Evolutionary conservation across 2,888 invertebrate genomes (phyloP), one percentile per base, ranked within the genome.

Genomic region (Agrypnus murinus): DNA sequence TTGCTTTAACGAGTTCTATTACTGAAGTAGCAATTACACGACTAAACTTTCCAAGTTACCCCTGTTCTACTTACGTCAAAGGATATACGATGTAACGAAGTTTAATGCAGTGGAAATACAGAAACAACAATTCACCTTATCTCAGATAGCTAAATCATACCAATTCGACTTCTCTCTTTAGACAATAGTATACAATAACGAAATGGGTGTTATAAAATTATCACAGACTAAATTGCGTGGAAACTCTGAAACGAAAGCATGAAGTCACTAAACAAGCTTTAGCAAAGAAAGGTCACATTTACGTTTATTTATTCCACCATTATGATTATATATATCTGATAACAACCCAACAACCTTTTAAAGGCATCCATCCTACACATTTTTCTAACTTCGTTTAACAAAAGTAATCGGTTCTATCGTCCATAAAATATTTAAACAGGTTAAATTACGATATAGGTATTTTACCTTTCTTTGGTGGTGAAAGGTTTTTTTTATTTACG

Each of bases 111-210:
- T 32, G 53, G 31, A 53, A 53, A 53, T 14, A 31, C 53, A 53
- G 53, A 53, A 53, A 31, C 32, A 31, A 17, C 19, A 32, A 53
- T 34, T 32, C 36, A 32, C 9, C 7, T 53, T 32, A 53, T 53
- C 53, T 15, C 9, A 25, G 31, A 53, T 8, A 32, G 2, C 31
- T 53, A 32, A 55, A 48, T 48, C 48, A 25, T 25, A 6, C n/a
- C 8, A 25, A 2, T 19, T 48, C 5, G 15, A 15, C 46, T 48
- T 31, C 25, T 48, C 25, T 48, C 17, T 19, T n/a, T 3, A 31
- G 19, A 46, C 45, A 12, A 9, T 4, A 9, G 45, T n/a, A n/a
- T n/a, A 12, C 12, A 12, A 40, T 2, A 12, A 6, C 40, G 12
- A 40, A 40, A 12, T 3, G 7, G 40, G 36, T 9, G 36, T 36